Conservation (phyloP, 2,113 vertebrate species). For the Orthonyx spaldingii region DNA sequence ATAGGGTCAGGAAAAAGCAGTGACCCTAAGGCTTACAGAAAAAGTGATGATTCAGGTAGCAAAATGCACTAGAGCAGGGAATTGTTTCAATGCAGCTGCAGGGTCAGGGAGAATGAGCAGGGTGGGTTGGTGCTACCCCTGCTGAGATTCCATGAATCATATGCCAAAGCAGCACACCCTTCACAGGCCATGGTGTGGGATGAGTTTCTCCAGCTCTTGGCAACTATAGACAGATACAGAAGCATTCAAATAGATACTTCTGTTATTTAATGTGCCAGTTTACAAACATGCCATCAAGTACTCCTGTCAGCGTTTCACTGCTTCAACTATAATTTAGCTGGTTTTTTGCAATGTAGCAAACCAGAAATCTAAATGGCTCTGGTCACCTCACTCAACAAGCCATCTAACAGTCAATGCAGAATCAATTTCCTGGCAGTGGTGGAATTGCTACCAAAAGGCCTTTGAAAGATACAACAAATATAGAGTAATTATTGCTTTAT, state of each 20-base stretch:
- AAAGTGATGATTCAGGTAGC: not conserved
- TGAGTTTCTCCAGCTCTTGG: not conserved
- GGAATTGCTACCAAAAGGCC: not conserved
- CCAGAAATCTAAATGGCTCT: not conserved
- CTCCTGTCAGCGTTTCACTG: not conserved
- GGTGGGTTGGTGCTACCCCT: not conserved
- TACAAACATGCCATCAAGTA: not conserved
- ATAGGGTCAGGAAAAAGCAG: not conserved
- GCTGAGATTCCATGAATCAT: accelerated
- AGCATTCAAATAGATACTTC: not conserved
- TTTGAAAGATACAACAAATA: not conserved
- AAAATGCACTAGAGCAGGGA: not conserved
- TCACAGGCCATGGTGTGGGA: accelerated
- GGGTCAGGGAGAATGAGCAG: not conserved
- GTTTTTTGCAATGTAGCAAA: not conserved
- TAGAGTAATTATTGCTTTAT: not conserved
- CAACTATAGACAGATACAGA: not conserved
- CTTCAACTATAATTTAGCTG: not conserved
- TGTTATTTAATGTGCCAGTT: not conserved
- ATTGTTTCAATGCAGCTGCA: not conserved
- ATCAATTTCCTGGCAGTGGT: not conserved
- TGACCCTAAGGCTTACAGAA: not conserved
- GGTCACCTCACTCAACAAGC: not conserved
- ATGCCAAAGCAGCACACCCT: not conserved
- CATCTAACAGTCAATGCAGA: not conserved